Percentiles rank a stretch among this genome's conserved stretches.
These are phyloP conservation scores for Pimephales promelas DNA, from an alignment of 2,113 vertebrate genomes.

Conservation along the genomic window DNA sequence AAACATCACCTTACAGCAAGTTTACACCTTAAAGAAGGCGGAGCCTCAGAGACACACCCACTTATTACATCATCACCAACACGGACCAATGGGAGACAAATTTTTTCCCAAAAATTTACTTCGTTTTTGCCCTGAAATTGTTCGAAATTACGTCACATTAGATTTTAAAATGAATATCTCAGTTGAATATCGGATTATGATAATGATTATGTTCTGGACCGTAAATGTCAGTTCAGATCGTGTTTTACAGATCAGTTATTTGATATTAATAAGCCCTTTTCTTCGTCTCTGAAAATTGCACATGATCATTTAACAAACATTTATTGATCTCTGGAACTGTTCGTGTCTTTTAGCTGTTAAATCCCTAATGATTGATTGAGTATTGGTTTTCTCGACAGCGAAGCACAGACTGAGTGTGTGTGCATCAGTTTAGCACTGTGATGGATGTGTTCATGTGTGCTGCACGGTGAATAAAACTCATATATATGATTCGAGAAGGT, in stretches of 20 bases:
- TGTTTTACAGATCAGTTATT: background rate
- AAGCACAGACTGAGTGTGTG: background rate
- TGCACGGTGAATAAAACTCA: conserved; percentile 36
- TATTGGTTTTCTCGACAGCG: conserved; percentile 66
- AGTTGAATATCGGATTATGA: too few species aligned
- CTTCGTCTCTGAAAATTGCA: too few species aligned
- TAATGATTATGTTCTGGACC: too few species aligned
- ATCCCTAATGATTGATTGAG: conserved; percentile 54
- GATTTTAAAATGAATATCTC: too few species aligned
- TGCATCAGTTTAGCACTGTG: too few species aligned
- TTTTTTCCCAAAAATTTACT: too few species aligned
- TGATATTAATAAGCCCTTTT: background rate
- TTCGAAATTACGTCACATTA: too few species aligned
- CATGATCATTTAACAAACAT: background rate
- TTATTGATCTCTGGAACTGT: background rate
- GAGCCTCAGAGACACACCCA: too few species aligned
- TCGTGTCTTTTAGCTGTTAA: background rate
- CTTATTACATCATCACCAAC: too few species aligned
- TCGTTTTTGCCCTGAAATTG: too few species aligned
- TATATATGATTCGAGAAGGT: background rate
- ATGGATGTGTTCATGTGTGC: conserved; percentile 44
- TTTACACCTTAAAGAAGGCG: too few species aligned
- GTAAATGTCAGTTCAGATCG: background rate
- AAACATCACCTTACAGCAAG: background rate
- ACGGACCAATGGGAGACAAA: too few species aligned